A percentile compares a stretch with the other conserved stretches of the same genome.
phyloP scores from a whole-genome alignment of 2,888 invertebrate species.

The Steinernema carpocapsae region DNA sequence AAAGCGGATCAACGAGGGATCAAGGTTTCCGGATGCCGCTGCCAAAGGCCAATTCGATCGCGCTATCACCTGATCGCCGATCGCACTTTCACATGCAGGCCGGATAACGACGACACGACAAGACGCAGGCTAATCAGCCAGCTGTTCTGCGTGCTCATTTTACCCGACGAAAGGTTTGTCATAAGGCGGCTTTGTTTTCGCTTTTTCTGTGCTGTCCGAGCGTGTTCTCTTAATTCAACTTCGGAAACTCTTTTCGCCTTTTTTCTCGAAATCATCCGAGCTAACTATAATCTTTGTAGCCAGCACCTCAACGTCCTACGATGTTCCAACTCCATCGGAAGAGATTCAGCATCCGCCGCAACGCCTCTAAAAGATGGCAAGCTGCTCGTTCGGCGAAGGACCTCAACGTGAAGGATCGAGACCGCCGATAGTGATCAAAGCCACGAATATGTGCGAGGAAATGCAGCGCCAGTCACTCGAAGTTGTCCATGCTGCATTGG shows the following conservation, averaged over 20 bases:
- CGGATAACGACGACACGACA: not conserved
- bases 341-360: conserved; percentile 9
- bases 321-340: conserved; percentile 28
- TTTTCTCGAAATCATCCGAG: not conserved
- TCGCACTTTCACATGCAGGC: conserved; percentile 17
- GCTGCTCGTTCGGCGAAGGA: conserved; percentile 5
- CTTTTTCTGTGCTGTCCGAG: not conserved
- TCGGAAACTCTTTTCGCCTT: not conserved
- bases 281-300: too few relatives aligned
- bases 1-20: too few relatives aligned
- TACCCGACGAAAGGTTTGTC: conserved; percentile 16
- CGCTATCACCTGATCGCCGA: not conserved
- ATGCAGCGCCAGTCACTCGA: conserved; percentile 50
- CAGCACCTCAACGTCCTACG: too few relatives aligned
- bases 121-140: conserved; percentile 5
- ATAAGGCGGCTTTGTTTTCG: not conserved
- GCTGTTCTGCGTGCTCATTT: conserved; percentile 16
- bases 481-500: conserved; percentile 46
- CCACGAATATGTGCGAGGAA: conserved; percentile 48
- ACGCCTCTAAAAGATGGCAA: conserved; percentile 19
- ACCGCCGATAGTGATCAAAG: conserved; percentile 39
- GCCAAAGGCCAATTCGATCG: too few relatives aligned
- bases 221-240: not conserved
- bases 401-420: not conserved
- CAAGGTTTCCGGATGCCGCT: too few relatives aligned